Evolutionary conservation across 2,797 vertebrate genomes (phyloP), one percentile per base, ranked within the genome.

Genomic region (Leuciscus waleckii): DNA sequence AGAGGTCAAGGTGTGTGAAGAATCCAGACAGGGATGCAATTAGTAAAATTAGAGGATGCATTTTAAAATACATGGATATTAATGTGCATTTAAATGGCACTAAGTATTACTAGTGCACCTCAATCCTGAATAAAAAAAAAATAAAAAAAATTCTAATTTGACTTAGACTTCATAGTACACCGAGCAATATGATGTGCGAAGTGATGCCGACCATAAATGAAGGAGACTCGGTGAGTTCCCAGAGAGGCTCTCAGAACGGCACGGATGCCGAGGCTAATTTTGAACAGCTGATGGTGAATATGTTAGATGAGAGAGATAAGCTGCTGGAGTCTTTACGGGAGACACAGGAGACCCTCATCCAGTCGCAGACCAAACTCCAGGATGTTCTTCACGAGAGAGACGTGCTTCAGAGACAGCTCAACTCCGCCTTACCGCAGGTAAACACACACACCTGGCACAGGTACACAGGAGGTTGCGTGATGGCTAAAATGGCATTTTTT

Each of bases 191-290:
- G 96, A 99, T 99, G 98, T 99, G 98, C 90, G 98, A 99, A 91
- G 98, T 99, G 96, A 99, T 99, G 98, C 98, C 98, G 91, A 99
- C 98, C 90, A 99, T 99, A 92, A 98, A 92, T 7, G 98, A 99
- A 93, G 97, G 98, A 92, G 98, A 99, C 95, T 95, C 97, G 7
- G 93, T 96, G 88, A 96, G 96, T 9, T 96, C 97, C 90, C 97
- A 97, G 0, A 95, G 96, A 76, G 96, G 95, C 86, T 90, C 92
- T 71, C 95, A 95, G 77, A 96, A 96, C 86, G 95, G 95, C 86
- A 94, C 97, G 0, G 97, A 98, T 82, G 94, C 96, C 0, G 98
- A 99, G 13, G 96, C 97, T 83, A 98, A 98, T 96, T 99, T 99
- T 3, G 98, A 99, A 94, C 98, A 99, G 95, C 95, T 99, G 92